Conservation (phyloP, 37 sponge, comb jelly and placozoan species). For the Cliona cf. orientalis region DNA sequence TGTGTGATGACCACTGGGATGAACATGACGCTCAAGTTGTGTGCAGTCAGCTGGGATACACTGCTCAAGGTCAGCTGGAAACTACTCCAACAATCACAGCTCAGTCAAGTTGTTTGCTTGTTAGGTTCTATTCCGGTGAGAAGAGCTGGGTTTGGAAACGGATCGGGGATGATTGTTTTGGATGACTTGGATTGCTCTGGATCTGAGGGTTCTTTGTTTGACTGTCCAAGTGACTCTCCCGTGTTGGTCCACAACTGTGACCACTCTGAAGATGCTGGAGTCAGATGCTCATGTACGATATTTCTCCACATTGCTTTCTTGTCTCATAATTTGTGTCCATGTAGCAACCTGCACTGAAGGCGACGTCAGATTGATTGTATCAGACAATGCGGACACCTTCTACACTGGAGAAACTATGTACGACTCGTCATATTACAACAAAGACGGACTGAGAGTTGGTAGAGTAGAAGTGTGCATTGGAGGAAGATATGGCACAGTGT, state of each 20-base stretch:
- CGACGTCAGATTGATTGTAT: conserved; percentile 10
- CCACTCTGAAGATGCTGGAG: conserved; percentile 51
- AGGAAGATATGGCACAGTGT: conserved; percentile 53
- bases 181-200: conserved; percentile 33
- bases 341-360: conserved; percentile 31
- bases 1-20: conserved; percentile 54
- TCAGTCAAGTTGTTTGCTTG: not conserved
- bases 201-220: conserved; percentile 6
- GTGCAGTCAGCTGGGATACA: conserved; percentile 20
- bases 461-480: conserved; percentile 52
- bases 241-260: conserved; percentile 23
- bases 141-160: conserved; percentile 30
- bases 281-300: conserved; percentile 25
- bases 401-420: conserved; percentile 20
- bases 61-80: not conserved
- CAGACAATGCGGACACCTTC: conserved; percentile 9
- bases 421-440: conserved; percentile 32
- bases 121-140: conserved; percentile 18
- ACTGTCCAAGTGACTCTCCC: conserved; percentile 8
- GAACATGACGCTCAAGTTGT: conserved; percentile 30
- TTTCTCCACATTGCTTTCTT: not conserved
- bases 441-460: conserved; percentile 33
- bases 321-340: not conserved
- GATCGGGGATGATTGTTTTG: conserved; percentile 35
- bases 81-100: not conserved